Evolutionary conservation across 2,797 vertebrate genomes (phyloP).

Genomic region (Pseudochirops corinnae): DNA sequence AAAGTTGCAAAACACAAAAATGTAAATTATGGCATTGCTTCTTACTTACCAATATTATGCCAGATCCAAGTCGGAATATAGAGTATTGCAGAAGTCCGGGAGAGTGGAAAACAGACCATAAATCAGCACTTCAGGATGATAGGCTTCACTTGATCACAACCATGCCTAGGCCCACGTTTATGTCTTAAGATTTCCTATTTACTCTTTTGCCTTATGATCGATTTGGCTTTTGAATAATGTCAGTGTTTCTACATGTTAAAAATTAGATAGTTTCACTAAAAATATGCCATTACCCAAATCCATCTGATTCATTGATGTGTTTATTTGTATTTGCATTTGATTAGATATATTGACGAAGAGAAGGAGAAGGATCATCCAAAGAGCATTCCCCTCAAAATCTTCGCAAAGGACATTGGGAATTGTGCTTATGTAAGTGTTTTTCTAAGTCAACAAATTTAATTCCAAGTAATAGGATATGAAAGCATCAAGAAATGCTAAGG

Average conservation of each 20-base stretch:
- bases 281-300: constrained; percentile 55
- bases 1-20: not conserved
- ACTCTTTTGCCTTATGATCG: constrained; percentile 64
- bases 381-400: constrained; percentile 95
- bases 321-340: constrained; percentile 81
- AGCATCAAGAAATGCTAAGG: constrained; percentile 1
- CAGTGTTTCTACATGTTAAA: constrained; percentile 60
- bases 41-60: not conserved
- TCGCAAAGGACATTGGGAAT: constrained; percentile 94
- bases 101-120: not conserved
- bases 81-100: not conserved
- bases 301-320: constrained; percentile 71
- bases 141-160: not conserved
- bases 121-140: not conserved
- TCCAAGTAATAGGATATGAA: constrained; percentile 41
- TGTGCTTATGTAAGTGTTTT: constrained; percentile 92
- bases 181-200: constrained; percentile 36
- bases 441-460: constrained; percentile 67
- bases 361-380: constrained; percentile 95
- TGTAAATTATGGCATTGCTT: not conserved
- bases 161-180: not conserved
- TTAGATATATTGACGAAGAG: constrained; percentile 92
- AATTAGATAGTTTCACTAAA: constrained; percentile 57
- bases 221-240: constrained; percentile 45
- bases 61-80: not conserved